Conservation (phyloP, 2,888 invertebrate genomes). For the Thysanoteuthis rhombus region DNA sequence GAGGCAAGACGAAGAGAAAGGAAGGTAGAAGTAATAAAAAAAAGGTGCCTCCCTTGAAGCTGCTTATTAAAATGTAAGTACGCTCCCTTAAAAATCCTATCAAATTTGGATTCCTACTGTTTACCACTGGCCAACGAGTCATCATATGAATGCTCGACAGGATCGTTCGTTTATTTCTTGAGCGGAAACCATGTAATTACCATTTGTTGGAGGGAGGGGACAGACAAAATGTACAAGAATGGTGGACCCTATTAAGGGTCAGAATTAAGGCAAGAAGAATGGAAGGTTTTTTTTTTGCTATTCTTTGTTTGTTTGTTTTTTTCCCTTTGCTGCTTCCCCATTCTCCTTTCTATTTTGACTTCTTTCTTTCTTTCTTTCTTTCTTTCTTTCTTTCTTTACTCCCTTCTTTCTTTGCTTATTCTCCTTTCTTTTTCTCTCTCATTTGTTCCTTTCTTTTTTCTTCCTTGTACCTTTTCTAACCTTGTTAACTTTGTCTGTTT, state of each 20-base stretch:
- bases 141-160: neutral
- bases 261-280: too few species aligned
- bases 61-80: neutral
- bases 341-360: neutral
- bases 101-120: neutral
- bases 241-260: neutral
- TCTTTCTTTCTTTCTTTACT: neutral
- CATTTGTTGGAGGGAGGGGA: neutral
- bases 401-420: neutral
- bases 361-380: neutral
- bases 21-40: neutral
- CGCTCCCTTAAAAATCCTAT: neutral
- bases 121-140: neutral
- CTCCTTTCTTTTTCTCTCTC: neutral
- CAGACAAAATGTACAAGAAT: neutral
- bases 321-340: neutral
- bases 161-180: neutral
- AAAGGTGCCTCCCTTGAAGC: neutral
- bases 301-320: neutral
- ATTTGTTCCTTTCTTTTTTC: neutral
- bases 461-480: neutral
- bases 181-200: neutral
- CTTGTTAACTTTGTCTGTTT: neutral
- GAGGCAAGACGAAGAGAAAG: too few species aligned
- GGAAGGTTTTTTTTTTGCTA: neutral